These are phyloP conservation scores for Lypha dubia DNA, from an alignment of 2,888 invertebrate species.

Conservation along the genomic window DNA sequence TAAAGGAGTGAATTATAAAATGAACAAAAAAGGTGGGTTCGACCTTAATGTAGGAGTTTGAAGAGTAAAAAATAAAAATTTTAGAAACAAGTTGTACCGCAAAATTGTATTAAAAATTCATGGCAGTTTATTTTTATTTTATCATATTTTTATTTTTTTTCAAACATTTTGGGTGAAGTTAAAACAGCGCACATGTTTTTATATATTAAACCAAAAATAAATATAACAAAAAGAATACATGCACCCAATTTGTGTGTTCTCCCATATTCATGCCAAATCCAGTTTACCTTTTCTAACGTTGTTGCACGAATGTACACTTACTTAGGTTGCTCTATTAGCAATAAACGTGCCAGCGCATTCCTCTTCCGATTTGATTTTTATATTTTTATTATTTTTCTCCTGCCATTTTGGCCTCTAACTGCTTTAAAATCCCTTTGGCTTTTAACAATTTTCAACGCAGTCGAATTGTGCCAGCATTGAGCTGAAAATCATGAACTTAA, in stretches of 20 bases:
- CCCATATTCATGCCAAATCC: neutral
- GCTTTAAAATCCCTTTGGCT: conserved; percentile 43
- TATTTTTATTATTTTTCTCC: neutral
- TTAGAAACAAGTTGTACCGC: conserved; percentile 60
- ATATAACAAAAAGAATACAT: conserved; percentile 1
- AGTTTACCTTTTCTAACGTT: conserved; percentile 7
- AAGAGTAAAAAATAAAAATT: conserved; percentile 1
- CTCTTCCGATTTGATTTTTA: neutral
- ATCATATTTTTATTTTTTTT: no score
- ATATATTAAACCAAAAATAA: neutral
- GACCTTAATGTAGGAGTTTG: neutral
- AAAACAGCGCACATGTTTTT: conserved; percentile 13
- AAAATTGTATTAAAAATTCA: conserved; percentile 70
- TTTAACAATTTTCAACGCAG: conserved; percentile 40
- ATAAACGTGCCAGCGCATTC: conserved; percentile 59
- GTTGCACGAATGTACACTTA: conserved; percentile 49
- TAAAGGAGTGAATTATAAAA: neutral
- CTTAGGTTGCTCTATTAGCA: conserved; percentile 62
- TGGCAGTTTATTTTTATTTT: conserved; percentile 56
- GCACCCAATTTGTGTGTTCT: neutral
- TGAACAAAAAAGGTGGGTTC: neutral
- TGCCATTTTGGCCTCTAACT: conserved; percentile 25
- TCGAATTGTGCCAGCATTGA: neutral
- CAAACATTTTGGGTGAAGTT: neutral
- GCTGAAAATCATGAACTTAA: conserved; percentile 38